Evolutionary conservation across 2,113 vertebrate species (phyloP), one percentile per base, ranked within the genome.

Genomic region (Cardinalis cardinalis): DNA sequence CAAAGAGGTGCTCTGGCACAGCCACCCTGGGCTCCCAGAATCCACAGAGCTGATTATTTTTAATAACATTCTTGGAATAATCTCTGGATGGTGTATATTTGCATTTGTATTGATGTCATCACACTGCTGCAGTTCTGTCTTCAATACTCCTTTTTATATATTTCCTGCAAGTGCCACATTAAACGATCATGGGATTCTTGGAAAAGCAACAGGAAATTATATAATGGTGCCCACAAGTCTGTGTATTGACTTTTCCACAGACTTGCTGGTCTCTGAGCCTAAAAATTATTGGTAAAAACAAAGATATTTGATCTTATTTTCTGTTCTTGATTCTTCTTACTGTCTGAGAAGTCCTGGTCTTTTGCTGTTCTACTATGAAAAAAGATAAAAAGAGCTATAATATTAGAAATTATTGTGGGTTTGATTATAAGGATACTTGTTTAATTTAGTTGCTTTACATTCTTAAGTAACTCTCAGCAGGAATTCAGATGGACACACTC

Each of bases 141-240:
- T 89, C 77, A 61, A 15, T 41, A 28, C 53, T 87, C 29, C 41
- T 79, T 92, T 95, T 86, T 58, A 73, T 82, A 5, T 19, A 55
- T 66, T 92, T 95, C 71, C 85, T 88, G 78, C 51, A 73, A 89
- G 48, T 59, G 65, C 69, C 81, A 73, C 55, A 59, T 87, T 61
- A 92, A 90, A 69, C 65, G 61, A 53, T 80, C 63, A 44, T 2
- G 8, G 38, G 34, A 78, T 93, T 89, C 63, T 84, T 90, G 68
- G 70, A 81, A 88, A 90, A 90, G 66, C 40, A 95, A 58, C 60
- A 90, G 88, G 82, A 95, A 95, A 93, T 82, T 8, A 93, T 71
- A 78, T 88, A 88, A 88, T 72, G 49, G 53, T 95, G 71, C 66
- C 88, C 86, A 36, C 73, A 89, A 78, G 63, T 77, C 77, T 81